Conservation (phyloP, 2,797 vertebrate species). For the Pseudochaenichthys georgianus region DNA sequence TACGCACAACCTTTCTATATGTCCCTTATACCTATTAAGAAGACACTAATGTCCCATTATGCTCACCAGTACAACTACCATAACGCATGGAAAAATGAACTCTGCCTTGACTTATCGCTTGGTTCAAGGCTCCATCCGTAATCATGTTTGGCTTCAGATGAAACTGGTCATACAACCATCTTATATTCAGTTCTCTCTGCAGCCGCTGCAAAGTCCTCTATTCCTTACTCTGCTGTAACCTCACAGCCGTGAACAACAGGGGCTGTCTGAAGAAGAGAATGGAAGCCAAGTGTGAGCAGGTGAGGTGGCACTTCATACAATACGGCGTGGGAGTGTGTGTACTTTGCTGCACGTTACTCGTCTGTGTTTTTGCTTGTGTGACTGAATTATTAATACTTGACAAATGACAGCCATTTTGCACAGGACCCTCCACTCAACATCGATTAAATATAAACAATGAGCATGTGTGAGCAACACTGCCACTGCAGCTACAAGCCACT, state of each 20-base stretch:
- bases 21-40: constrained; percentile 42
- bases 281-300: constrained; percentile 46
- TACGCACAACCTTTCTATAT: constrained; percentile 18
- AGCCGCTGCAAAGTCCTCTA: constrained; percentile 2
- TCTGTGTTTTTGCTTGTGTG: constrained; percentile 43
- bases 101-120: constrained; percentile 6
- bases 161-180: neutral
- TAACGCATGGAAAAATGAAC: constrained; percentile 41
- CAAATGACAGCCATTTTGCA: constrained; percentile 83
- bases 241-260: constrained; percentile 34
- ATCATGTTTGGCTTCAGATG: constrained; percentile 21
- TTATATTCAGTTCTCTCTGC: constrained; percentile 4
- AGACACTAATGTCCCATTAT: constrained; percentile 47
- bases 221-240: constrained; percentile 23
- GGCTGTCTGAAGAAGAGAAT: constrained; percentile 46
- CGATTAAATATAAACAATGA: constrained; percentile 82
- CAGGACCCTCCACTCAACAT: constrained; percentile 69
- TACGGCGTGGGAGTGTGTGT: neutral
- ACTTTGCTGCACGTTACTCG: constrained; percentile 11
- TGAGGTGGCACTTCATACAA: constrained; percentile 49
- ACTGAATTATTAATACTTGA: constrained; percentile 85
- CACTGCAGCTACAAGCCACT: constrained; percentile 41
- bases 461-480: constrained; percentile 64
- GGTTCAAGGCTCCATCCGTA: constrained; percentile 19
- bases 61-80: constrained; percentile 15